Conservation (phyloP, 2,888 invertebrate species). For the Rotaria magnacalcarata region DNA sequence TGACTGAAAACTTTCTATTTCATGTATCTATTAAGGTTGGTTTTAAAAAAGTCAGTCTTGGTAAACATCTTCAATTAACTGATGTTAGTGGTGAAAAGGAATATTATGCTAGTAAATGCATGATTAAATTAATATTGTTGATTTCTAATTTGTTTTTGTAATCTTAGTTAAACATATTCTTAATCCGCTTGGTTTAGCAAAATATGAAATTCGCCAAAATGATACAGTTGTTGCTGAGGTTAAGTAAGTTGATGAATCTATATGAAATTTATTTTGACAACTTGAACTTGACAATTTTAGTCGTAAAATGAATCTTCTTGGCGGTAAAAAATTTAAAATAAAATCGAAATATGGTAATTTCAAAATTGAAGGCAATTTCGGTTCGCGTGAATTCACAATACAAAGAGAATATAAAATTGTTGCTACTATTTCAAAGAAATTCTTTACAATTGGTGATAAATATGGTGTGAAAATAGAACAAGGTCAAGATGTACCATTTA, state of each 20-base stretch:
- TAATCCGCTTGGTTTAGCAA: constrained; percentile 29
- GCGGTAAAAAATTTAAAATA: neutral
- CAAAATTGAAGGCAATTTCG: constrained; percentile 14
- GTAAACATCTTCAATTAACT: constrained; percentile 28
- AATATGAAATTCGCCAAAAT: constrained; percentile 28
- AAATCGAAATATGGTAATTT: neutral
- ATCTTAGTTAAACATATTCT: constrained; percentile 18
- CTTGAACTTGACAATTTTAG: neutral
- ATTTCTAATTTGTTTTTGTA: neutral
- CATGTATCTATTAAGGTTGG: neutral
- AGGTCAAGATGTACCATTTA: constrained; percentile 9
- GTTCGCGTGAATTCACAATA: constrained; percentile 26
- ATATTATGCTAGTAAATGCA: neutral
- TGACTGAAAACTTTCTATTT: neutral
- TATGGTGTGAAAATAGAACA: neutral
- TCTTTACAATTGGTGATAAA: neutral
- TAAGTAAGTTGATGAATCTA: neutral
- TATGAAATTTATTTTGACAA: neutral
- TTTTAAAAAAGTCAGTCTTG: constrained; percentile 7
- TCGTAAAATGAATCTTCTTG: neutral
- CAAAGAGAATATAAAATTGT: neutral
- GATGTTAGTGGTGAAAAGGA: neutral
- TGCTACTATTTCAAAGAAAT: constrained; percentile 25
- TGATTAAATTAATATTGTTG: neutral
- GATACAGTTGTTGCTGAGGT: neutral